Conservation (phyloP, 2,113 vertebrate species). For the Atherinomorus stipes region DNA sequence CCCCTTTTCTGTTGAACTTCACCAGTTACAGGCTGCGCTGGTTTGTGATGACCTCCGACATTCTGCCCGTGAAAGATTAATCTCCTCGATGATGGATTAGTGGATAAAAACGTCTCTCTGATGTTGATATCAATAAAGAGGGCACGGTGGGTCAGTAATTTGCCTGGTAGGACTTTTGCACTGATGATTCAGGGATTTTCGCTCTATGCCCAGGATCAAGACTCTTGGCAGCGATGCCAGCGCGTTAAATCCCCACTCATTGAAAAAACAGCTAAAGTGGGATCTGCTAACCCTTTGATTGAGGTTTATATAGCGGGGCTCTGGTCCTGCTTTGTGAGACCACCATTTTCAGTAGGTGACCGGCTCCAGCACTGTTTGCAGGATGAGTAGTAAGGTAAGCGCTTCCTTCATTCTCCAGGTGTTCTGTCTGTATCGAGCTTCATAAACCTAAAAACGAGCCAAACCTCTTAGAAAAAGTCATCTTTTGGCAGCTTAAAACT, state of each 20-base stretch:
- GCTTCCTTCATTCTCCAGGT: neutral
- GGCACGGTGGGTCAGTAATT: slow-evolving; percentile 68
- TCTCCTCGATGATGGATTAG: slow-evolving; percentile 55
- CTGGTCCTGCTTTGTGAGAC: slow-evolving; percentile 50
- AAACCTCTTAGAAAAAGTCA: too few relatives aligned
- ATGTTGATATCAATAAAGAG: slow-evolving; percentile 68
- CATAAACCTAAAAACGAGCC: too few relatives aligned
- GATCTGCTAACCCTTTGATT: slow-evolving; percentile 69
- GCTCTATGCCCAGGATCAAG: slow-evolving; percentile 72
- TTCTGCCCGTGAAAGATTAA: slow-evolving; percentile 57
- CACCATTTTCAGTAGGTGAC: slow-evolving; percentile 47
- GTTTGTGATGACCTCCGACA: slow-evolving; percentile 63
- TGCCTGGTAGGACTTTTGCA: slow-evolving; percentile 72
- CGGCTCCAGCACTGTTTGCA: slow-evolving; percentile 56
- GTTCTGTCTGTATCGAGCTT: too few relatives aligned
- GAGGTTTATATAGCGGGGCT: slow-evolving; percentile 76
- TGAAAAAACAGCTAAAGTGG: slow-evolving; percentile 74
- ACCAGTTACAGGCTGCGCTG: neutral
- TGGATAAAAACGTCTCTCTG: slow-evolving; percentile 47
- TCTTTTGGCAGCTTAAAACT: too few relatives aligned
- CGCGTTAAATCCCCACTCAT: slow-evolving; percentile 71
- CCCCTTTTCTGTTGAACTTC: neutral
- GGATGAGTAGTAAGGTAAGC: slow-evolving; percentile 79
- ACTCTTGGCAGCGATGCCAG: slow-evolving; percentile 72
- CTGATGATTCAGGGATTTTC: slow-evolving; percentile 81